Percentiles rank a stretch among this genome's conserved stretches.
Conservation (phyloP, 2,888 invertebrate genomes). For the Drosophila infuscata region DNA sequence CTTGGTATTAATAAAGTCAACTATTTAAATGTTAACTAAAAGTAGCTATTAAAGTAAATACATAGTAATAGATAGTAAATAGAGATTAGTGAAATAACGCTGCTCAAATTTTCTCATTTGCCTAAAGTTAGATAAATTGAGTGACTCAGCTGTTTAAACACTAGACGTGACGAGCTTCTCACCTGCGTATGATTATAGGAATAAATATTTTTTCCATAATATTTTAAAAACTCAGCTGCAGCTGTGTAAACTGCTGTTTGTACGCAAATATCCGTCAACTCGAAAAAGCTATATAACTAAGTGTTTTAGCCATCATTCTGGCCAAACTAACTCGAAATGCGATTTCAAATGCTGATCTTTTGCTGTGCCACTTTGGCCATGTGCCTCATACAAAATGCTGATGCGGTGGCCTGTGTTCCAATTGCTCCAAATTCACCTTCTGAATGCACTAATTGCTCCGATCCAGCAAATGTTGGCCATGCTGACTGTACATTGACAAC, state of each 20-base stretch:
- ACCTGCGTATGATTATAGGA: neutral
- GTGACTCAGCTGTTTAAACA: neutral
- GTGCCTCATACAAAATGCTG: neutral
- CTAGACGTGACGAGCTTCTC: neutral
- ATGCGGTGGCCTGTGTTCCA: neutral
- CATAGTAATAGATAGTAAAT: neutral
- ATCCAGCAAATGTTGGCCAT: neutral
- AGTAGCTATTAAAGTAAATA: neutral
- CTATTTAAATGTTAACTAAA: neutral
- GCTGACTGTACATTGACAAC: neutral
- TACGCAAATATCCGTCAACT: neutral
- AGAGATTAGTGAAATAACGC: neutral
- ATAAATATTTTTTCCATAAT: neutral
- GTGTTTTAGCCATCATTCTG: neutral
- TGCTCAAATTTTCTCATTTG: neutral
- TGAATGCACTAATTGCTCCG: neutral
- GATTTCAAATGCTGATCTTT: neutral
- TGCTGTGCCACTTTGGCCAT: constrained; percentile 2
- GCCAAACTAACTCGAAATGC: constrained; percentile 6
- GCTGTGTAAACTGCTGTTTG: neutral
- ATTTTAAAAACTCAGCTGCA: neutral
- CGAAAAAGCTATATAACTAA: neutral
- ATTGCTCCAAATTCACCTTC: too few species aligned
- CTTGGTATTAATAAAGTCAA: neutral
- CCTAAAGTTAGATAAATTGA: neutral